Base-by-base conservation (phyloP, 2,113 vertebrate genomes). In the Aix galericulata region DNA sequence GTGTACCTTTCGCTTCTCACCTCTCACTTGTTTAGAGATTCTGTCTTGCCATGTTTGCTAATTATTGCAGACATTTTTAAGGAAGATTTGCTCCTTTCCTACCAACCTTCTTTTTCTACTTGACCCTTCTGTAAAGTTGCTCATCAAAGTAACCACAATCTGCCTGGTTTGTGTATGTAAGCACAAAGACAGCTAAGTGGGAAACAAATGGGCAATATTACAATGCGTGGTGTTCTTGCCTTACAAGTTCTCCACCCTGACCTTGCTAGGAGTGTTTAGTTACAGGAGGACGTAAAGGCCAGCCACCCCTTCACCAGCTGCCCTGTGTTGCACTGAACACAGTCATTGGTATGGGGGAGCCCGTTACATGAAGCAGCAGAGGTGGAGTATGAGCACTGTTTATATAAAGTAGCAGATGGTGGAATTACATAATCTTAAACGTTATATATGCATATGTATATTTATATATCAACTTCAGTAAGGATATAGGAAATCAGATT, bases 371-470 rank as follows among this genome's bases (percentile, higher is more conserved):
- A 75, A 71, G 60, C 32, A 81, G 86, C 83, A 92, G 91, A 89
- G 90, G 71, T 93, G 77, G 69, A 42, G 42, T 17, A 59, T 29
- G 60, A 94, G 32, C 32, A 18, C 42, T 91, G 81, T 93, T 87
- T 67, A 60, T 79, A 59, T 48, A 82, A 92, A 93, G 87, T 85
- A 91, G 84, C 92, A 96, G 96, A 94, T 95, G 95, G 95, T 93
- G 60, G 66, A 74, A 84, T 96, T 95, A 91, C 56, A 75, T 91
- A 83, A 95, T 63, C 52, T 50, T 63, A 68, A 84, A 68, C 34
- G 74, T 34, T 86, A 32, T 66, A 44, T 50, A 22, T 73, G 18
- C 48, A 3, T 50, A 48, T 42, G 8, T 74, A 67, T 63, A 79
- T 86, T 74, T 71, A 74, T 71, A 11, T 44, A 75, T n/a, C 36